Evolutionary conservation across 2,113 vertebrate genomes (phyloP).

Genomic region (Myotis brandtii): DNA sequence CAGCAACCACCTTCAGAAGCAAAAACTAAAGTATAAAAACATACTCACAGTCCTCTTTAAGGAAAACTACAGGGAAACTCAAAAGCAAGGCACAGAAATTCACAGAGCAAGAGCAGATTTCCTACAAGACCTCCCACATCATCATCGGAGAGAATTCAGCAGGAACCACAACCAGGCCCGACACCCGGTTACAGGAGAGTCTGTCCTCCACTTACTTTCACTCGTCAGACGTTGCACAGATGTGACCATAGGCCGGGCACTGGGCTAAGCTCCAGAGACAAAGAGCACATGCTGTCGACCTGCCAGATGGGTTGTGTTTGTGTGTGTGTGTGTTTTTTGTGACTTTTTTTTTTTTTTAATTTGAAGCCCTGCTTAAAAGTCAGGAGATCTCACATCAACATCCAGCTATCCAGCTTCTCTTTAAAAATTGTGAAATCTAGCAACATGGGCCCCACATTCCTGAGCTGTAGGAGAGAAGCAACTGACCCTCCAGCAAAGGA

Average conservation of each 20-base stretch:
- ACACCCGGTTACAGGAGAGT: not conserved
- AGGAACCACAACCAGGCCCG: not conserved
- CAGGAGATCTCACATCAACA: not conserved
- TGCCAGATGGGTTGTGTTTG: not conserved
- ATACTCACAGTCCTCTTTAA: not conserved
- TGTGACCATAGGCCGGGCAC: not conserved
- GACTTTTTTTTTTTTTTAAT: not conserved
- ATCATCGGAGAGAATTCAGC: not conserved
- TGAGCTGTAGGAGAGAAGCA: not conserved
- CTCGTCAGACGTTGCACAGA: not conserved
- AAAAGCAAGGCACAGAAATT: constrained; percentile 1
- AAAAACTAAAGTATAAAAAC: not conserved
- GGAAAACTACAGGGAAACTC: not conserved
- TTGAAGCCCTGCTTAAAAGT: not conserved
- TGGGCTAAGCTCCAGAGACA: not conserved
- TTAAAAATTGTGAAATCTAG: not conserved
- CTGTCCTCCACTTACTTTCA: not conserved
- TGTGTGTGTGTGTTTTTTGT: too few relatives aligned
- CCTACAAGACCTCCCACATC: not conserved
- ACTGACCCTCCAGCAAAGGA: not conserved
- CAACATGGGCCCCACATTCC: not conserved
- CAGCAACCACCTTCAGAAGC: constrained; percentile 20
- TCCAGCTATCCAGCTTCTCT: not conserved
- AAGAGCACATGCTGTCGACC: not conserved
- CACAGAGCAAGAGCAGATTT: not conserved